Percentiles rank a stretch among this genome's conserved stretches.
phyloP scores from a whole-genome alignment of 2,113 vertebrate genomes.

The Tricholaema leucomelas region DNA sequence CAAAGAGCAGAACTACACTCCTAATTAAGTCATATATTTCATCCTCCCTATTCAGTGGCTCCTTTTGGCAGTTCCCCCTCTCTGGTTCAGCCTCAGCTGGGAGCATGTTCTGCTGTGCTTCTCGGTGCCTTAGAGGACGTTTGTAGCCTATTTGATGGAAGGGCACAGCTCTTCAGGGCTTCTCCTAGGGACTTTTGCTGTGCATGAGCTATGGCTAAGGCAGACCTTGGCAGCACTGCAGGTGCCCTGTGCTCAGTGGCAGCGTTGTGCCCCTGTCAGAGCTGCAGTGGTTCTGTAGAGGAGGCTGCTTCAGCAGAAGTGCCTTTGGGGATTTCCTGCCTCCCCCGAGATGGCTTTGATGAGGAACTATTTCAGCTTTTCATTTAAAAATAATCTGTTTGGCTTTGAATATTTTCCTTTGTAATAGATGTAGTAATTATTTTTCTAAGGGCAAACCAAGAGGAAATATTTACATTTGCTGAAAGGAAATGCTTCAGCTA shows the following conservation, averaged over 20 bases:
- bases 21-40: background rate
- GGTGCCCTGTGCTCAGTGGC: background rate
- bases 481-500: conserved; percentile 1
- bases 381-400: conserved; percentile 15
- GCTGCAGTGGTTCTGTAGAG: background rate
- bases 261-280: background rate
- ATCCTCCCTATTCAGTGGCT: background rate
- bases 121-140: background rate
- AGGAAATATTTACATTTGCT: conserved; percentile 57
- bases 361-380: background rate
- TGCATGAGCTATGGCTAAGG: background rate
- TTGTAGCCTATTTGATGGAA: background rate
- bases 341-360: background rate
- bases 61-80: background rate
- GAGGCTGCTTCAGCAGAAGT: background rate
- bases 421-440: background rate
- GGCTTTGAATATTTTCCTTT: conserved; percentile 36
- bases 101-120: background rate
- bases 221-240: background rate
- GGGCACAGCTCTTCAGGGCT: background rate
- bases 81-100: background rate
- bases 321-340: background rate
- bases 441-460: conserved; percentile 26
- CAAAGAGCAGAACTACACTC: background rate
- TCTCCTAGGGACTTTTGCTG: background rate